These are phyloP conservation scores for Tenthredo scrophulariae DNA, from an alignment of 2,888 invertebrate species.

Conservation along the genomic window DNA sequence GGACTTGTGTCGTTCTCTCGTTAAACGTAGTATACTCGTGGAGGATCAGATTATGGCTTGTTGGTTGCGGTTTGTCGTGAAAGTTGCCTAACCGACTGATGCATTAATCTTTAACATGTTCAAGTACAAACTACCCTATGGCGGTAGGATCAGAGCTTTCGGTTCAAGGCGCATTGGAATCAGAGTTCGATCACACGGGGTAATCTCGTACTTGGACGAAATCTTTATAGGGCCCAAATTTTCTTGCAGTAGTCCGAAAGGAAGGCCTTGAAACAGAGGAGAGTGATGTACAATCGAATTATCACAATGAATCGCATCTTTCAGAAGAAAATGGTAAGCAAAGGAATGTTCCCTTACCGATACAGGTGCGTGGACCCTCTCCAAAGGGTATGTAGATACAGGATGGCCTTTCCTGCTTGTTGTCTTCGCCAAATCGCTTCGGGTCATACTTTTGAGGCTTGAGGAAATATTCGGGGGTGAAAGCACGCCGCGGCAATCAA, in stretches of 20 bases:
- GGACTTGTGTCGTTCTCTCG: too few species aligned
- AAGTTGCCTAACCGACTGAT: neutral
- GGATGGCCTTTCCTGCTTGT: slow-evolving; percentile 67
- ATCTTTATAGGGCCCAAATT: slow-evolving; percentile 58
- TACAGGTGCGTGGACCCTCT: slow-evolving; percentile 73
- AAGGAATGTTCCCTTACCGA: slow-evolving; percentile 65
- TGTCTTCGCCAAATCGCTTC: slow-evolving; percentile 74
- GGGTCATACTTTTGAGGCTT: slow-evolving; percentile 77
- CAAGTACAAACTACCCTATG: slow-evolving; percentile 57
- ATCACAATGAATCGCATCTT: neutral
- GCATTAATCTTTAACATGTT: neutral
- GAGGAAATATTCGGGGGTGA: slow-evolving; percentile 73
- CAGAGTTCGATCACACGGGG: slow-evolving; percentile 57
- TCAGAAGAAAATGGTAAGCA: neutral
- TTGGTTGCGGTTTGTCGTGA: neutral
- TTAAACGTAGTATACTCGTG: too few species aligned
- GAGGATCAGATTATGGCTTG: neutral
- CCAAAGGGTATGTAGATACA: slow-evolving; percentile 74
- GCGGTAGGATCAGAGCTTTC: slow-evolving; percentile 56
- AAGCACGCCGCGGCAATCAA: too few species aligned
- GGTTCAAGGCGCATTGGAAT: slow-evolving; percentile 60
- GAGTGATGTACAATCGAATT: neutral
- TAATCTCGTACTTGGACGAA: slow-evolving; percentile 59
- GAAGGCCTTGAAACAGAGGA: slow-evolving; percentile 54
- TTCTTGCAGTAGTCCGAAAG: slow-evolving; percentile 60